Evolutionary conservation across 2,113 vertebrate genomes (phyloP), one percentile per base, ranked within the genome.

Genomic region (Nyctibius bracteatus): DNA sequence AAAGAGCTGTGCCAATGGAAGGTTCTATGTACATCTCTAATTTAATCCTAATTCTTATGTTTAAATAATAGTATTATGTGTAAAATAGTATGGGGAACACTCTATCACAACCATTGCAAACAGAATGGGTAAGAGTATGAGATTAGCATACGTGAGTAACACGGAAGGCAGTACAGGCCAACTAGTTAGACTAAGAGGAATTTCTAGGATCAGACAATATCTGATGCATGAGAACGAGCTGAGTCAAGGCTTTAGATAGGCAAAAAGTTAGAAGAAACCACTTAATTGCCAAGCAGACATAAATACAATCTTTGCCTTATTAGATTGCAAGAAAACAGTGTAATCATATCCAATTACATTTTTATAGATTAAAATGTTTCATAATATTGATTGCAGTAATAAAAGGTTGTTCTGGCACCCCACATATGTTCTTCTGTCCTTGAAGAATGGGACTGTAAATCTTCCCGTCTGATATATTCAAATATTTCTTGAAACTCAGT

Each of bases 361-460:
- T 95, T 65, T 90, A 80, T 90, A 65, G 71, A 88, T 92, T 72
- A 46, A 93, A 88, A 77, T 35, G 8, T 61, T 88, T 90, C n/a
- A 47, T 31, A 74, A 28, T 95, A 96, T 95, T 88, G 80, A 96
- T 59, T 84, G 51, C 49, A 74, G 6, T 41, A 68, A 77, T 51
- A 71, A 88, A 82, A 80, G 4, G 46, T 66, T 13, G 2, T 62
- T 33, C 43, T 70, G 59, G 25, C 9, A 74, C 12, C 35, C 20
- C 31, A 44, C 2, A 74, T 46, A 46, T 8, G 19, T 82, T 75
- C 5, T 74, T 66, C 62, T 92, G 75, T 70, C 88, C 92, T 96
- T 95, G 91, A 88, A 79, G n/a, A 78, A 73, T 31, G 9, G 7
- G 8, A 37, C 12, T 78, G 21, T 51, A 39, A 57, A 77, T 1